These are phyloP conservation scores for Neodiprion lecontei DNA, from an alignment of 1,140 invertebrate species.

Conservation along the genomic window DNA sequence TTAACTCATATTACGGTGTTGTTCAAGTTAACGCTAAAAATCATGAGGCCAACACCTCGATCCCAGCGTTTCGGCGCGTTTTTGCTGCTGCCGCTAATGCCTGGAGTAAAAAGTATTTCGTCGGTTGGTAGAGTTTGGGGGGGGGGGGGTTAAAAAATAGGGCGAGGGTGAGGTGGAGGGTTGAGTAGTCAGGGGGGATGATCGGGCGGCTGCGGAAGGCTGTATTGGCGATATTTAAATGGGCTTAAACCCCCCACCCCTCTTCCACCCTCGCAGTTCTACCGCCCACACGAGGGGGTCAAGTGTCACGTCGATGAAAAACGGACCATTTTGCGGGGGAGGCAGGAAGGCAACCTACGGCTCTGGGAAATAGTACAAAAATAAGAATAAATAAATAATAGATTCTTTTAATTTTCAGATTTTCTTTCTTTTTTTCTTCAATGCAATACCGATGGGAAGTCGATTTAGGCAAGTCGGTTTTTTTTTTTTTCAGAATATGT, in stretches of 20 bases:
- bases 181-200: background rate
- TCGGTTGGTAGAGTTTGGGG: too few species aligned
- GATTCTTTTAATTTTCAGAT: too few species aligned
- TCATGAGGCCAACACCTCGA: conserved; percentile 33
- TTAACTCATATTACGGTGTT: conserved; percentile 30
- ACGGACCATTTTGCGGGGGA: conserved; percentile 31
- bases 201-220: background rate
- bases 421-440: too few species aligned
- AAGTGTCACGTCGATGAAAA: conserved; percentile 43
- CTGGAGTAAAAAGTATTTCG: too few species aligned
- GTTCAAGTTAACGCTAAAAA: conserved; percentile 57
- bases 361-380: too few species aligned
- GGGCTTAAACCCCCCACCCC: conserved; percentile 45
- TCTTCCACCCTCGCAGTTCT: conserved; percentile 21
- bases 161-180: conserved; percentile 6
- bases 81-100: too few species aligned
- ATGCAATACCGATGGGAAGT: too few species aligned
- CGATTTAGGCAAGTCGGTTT: too few species aligned
- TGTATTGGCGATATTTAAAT: conserved; percentile 53
- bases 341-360: conserved; percentile 20
- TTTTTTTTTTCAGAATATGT: too few species aligned
- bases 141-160: too few species aligned
- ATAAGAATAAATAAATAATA: too few species aligned
- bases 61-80: too few species aligned
- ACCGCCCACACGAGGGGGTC: conserved; percentile 34